Evolutionary conservation across 2,888 invertebrate genomes (phyloP).

Genomic region (Apodemia mormo): DNA sequence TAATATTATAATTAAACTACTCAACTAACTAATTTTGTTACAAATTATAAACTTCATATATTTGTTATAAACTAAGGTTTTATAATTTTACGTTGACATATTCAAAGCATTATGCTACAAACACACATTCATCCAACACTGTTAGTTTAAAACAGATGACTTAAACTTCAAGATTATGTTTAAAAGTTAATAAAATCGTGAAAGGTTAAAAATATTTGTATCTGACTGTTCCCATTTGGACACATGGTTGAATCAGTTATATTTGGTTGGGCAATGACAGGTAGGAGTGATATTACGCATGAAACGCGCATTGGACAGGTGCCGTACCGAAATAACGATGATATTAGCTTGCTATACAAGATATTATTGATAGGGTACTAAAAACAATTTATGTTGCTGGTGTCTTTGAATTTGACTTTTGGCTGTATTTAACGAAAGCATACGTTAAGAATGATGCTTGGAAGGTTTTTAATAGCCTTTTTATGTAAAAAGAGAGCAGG

Average conservation of each 20-base stretch:
- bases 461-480: too few relatives aligned
- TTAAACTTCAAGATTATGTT: background rate
- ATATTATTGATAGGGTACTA: constrained; percentile 15
- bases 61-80: too few relatives aligned
- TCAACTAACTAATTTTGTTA: too few relatives aligned
- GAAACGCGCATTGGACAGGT: constrained; percentile 14
- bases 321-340: constrained; percentile 16
- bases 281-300: constrained; percentile 1
- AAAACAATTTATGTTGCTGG: background rate
- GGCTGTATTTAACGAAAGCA: background rate
- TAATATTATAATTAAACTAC: too few relatives aligned
- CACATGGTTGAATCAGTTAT: constrained; percentile 10
- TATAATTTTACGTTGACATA: too few relatives aligned
- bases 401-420: background rate
- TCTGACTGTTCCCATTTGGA: background rate
- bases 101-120: background rate
- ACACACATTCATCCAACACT: background rate
- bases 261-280: constrained; percentile 17
- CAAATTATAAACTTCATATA: too few relatives aligned
- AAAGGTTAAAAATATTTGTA: background rate
- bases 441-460: background rate
- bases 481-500: too few relatives aligned
- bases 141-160: constrained; percentile 2
- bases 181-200: constrained; percentile 2
- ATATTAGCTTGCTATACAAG: constrained; percentile 8